Evolutionary conservation across 2,113 vertebrate genomes (phyloP), one percentile per base, ranked within the genome.

Genomic region (Oxyura jamaicensis): DNA sequence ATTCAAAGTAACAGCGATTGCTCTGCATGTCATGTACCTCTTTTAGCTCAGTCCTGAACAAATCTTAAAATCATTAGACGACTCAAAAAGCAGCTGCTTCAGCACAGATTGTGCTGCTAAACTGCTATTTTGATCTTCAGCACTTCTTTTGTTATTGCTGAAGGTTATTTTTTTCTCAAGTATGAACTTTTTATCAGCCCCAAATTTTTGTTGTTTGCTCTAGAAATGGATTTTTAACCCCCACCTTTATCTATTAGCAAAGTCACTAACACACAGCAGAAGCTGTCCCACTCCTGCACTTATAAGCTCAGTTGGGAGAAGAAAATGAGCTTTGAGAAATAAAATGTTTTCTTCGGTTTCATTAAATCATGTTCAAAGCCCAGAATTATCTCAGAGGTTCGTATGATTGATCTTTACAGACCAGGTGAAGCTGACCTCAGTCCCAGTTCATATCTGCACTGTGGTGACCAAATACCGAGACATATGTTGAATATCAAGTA

Each of bases 21-120:
- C 12, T 72, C 36, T 71, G 52, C 3, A 7, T 67, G 65, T 86
- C 55, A 22, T 0, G 1, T 3, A 13, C 20, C 8, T 41, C 19
- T 31, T 22, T 56, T 46, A 82, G 10, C n/a, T 82, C 48, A 82
- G 69, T 33, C 42, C 84, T 53, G 33, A 2, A 5, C 74, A 67
- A 42, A 25, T 58, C 22, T 36, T 35, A 12, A 48, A 67, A 46
- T 36, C 31, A 36, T 74, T 62, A 48, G 36, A 71, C 9, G 29
- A 78, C 22, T 36, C 42, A n/a, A 42, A 69, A 68, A 60, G 48
- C 68, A 36, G 33, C 15, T 86, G 11, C 17, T 81, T 68, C 52
- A 79, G 53, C n/a, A 41, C 20, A 63, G 36, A 62, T 16, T 18
- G 16, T 39, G 35, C 19, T 75, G 22, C 42, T 60, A 33, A 84